These are phyloP conservation scores for Standfussiana lucernea DNA, from an alignment of 2,888 invertebrate genomes.

Conservation along the genomic window DNA sequence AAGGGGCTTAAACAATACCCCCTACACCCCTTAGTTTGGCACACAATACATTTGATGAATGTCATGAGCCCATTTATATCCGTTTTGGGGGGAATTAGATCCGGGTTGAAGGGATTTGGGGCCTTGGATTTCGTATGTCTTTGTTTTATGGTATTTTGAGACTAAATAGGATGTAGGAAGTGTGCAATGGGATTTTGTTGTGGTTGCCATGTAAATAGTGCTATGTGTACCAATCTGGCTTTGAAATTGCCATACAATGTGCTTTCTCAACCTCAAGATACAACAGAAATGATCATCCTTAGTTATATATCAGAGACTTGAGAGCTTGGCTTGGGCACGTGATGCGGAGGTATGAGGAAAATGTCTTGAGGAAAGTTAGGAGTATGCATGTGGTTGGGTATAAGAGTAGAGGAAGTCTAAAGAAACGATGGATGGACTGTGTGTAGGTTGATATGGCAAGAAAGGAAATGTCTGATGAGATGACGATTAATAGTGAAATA, in stretches of 20 bases:
- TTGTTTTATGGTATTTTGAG: constrained; percentile 45
- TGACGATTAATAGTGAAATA: too few relatives aligned
- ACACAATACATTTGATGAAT: constrained; percentile 60
- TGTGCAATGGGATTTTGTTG: neutral
- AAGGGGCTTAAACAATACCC: constrained; percentile 60
- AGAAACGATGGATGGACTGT: too few relatives aligned
- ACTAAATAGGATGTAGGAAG: constrained; percentile 1
- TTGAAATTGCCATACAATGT: neutral
- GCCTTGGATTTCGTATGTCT: constrained; percentile 38
- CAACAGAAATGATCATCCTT: neutral
- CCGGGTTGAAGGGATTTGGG: constrained; percentile 43
- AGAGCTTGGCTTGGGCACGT: too few relatives aligned
- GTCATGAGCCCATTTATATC: constrained; percentile 55
- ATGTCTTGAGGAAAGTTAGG: too few relatives aligned
- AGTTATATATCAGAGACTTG: neutral
- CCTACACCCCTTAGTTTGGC: constrained; percentile 23
- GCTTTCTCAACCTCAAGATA: neutral
- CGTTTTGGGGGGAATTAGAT: constrained; percentile 52
- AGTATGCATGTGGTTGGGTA: too few relatives aligned
- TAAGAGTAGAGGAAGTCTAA: too few relatives aligned
- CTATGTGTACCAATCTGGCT: neutral
- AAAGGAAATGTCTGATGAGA: too few relatives aligned
- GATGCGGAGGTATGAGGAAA: too few relatives aligned
- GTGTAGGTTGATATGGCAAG: too few relatives aligned
- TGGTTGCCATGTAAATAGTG: constrained; percentile 4